A percentile compares a stretch with the other conserved stretches of the same genome.
phyloP scores from a whole-genome alignment of 1,140 invertebrate genomes.

The Meloidogyne exigua region DNA sequence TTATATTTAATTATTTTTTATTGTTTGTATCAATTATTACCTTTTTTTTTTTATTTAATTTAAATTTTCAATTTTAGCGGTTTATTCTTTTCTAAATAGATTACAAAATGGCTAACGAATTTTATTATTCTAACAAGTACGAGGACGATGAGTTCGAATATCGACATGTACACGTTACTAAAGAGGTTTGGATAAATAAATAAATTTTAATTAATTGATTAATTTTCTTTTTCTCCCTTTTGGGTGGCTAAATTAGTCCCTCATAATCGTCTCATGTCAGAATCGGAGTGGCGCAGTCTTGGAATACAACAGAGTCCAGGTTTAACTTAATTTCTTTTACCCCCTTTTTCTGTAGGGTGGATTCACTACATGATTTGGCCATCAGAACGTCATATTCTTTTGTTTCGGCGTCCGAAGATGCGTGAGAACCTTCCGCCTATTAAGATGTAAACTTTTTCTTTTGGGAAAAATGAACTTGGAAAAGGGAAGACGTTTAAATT shows the following conservation, averaged over 20 bases:
- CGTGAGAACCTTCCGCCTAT: neutral
- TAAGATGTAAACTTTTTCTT: neutral
- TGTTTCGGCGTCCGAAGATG: conserved; percentile 51
- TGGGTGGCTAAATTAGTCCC: conserved; percentile 80
- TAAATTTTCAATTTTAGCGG: neutral
- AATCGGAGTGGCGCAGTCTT: conserved; percentile 88
- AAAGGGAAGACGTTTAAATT: neutral
- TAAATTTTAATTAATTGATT: neutral
- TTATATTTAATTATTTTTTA: too few species aligned
- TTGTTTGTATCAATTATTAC: conserved; percentile 8
- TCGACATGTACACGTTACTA: conserved; percentile 82
- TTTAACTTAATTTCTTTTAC: neutral
- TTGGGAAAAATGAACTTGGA: neutral
- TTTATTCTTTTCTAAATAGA: neutral
- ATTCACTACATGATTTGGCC: conserved; percentile 92
- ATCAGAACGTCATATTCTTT: conserved; percentile 69
- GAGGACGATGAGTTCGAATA: conserved; percentile 76
- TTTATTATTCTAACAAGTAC: conserved; percentile 82
- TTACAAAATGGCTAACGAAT: conserved; percentile 38
- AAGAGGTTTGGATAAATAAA: conserved; percentile 70
- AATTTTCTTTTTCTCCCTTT: neutral
- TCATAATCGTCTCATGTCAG: conserved; percentile 86
- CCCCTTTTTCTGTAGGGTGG: conserved; percentile 77
- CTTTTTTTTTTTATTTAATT: neutral
- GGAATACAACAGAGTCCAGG: conserved; percentile 78